Conservation (phyloP, 53 echinoderm and acorn worm genomes). For the Temnopleurus reevesii region DNA sequence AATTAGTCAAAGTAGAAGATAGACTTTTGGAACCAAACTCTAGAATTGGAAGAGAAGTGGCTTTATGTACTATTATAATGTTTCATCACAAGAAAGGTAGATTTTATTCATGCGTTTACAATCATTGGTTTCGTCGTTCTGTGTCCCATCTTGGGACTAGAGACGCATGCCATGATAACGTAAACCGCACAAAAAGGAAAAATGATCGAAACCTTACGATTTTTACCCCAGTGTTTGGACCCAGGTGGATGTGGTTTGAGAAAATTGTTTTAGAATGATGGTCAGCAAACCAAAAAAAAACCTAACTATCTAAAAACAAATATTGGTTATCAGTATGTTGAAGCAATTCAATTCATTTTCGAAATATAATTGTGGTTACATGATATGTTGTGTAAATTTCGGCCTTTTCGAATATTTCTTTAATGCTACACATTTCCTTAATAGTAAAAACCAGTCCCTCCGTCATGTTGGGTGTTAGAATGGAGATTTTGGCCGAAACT, state of each 20-base stretch:
- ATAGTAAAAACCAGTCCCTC: too few relatives aligned
- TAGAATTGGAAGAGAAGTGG: background rate
- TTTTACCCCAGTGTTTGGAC: background rate
- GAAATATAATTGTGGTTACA: too few relatives aligned
- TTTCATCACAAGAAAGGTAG: background rate
- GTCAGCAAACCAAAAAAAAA: background rate
- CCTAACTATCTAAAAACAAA: too few relatives aligned
- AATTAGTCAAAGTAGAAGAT: background rate
- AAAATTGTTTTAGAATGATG: background rate
- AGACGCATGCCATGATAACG: background rate
- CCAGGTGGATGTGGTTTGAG: background rate
- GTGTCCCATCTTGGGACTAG: background rate
- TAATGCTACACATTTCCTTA: too few relatives aligned
- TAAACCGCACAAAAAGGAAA: background rate
- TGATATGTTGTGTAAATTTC: too few relatives aligned
- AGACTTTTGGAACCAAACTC: background rate
- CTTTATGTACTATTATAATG: background rate
- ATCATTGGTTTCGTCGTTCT: background rate
- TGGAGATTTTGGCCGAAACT: too few relatives aligned
- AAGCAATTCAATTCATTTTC: too few relatives aligned
- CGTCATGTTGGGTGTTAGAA: too few relatives aligned
- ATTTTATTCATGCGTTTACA: background rate
- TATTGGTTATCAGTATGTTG: too few relatives aligned
- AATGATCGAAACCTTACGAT: background rate
- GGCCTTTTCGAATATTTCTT: too few relatives aligned